Evolutionary conservation across 2,113 vertebrate species (phyloP).

Genomic region (Stegastes partitus): DNA sequence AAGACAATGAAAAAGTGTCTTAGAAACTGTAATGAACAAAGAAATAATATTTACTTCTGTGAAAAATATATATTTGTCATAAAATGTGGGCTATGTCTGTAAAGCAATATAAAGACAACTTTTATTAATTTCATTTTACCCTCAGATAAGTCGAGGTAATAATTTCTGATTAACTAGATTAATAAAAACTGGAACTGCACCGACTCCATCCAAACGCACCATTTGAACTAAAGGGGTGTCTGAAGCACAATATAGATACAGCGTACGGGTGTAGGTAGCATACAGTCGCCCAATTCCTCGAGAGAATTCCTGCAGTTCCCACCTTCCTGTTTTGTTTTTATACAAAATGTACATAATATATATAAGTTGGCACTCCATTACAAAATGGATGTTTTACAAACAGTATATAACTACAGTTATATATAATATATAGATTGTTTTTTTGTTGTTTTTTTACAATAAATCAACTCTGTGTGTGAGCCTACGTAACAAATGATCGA

Average conservation of each 20-base stretch:
- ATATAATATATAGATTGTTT: conserved; percentile 72
- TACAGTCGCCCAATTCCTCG: conserved; percentile 78
- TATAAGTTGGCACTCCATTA: conserved; percentile 82
- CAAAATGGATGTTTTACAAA: conserved; percentile 81
- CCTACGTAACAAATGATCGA: conserved; percentile 53
- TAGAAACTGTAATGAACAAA: conserved; percentile 87
- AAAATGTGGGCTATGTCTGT: conserved; percentile 73
- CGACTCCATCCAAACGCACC: conserved; percentile 83
- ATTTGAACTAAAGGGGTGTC: conserved; percentile 87
- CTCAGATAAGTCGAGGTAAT: conserved; percentile 91
- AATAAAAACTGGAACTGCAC: conserved; percentile 92
- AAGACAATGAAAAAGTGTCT: conserved; percentile 88
- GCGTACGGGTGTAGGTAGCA: conserved; percentile 23
- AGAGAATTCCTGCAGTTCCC: conserved; percentile 84
- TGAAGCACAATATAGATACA: conserved; percentile 84
- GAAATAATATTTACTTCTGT: conserved; percentile 93
- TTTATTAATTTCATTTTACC: conserved; percentile 83
- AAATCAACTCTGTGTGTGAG: conserved; percentile 56
- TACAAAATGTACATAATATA: conserved; percentile 91
- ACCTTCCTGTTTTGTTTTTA: conserved; percentile 69
- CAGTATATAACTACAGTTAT: conserved; percentile 79
- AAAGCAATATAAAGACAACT: conserved; percentile 89
- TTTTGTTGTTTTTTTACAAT: conserved; percentile 67
- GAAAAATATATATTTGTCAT: conserved; percentile 98
- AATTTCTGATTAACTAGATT: conserved; percentile 91